Evolutionary conservation across 2,797 vertebrate genomes (phyloP).

Genomic region (Hephaestus fuliginosus): DNA sequence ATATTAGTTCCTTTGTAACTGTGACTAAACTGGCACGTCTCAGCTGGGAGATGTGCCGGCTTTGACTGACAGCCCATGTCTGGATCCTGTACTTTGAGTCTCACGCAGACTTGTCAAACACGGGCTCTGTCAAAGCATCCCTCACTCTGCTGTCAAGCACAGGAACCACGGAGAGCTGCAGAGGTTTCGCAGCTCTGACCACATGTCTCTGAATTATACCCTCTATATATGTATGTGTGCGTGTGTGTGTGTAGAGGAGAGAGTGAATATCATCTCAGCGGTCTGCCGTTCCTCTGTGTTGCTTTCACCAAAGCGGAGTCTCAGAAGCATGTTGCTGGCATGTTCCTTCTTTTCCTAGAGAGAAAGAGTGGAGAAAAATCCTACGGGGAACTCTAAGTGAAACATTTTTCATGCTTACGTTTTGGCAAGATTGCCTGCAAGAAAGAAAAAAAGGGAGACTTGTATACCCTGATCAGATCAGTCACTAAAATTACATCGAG

Average conservation of each 20-base stretch:
- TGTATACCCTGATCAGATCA: conserved; percentile 73
- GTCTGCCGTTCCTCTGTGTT: conserved; percentile 26
- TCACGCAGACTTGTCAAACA: conserved; percentile 82
- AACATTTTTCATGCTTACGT: conserved; percentile 64
- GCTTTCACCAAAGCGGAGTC: conserved; percentile 32
- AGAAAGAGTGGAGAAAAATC: conserved; percentile 25
- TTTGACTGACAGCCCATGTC: conserved; percentile 85
- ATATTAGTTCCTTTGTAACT: conserved; percentile 84
- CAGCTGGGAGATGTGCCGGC: conserved; percentile 78
- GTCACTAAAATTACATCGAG: conserved; percentile 76
- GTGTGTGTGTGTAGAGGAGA: background rate
- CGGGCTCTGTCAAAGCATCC: conserved; percentile 80
- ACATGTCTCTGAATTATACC: conserved; percentile 56
- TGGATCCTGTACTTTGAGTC: conserved; percentile 83
- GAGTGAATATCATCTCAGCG: conserved; percentile 42
- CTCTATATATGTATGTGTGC: background rate
- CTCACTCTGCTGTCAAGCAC: conserved; percentile 77
- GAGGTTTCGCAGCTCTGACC: conserved; percentile 65
- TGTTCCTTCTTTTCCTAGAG: conserved; percentile 48
- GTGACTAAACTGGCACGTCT: conserved; percentile 84
- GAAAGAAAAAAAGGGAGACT: conserved; percentile 40
- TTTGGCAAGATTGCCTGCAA: conserved; percentile 62
- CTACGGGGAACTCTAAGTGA: conserved; percentile 51
- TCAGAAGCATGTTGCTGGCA: conserved; percentile 51
- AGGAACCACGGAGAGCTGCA: conserved; percentile 59